Evolutionary conservation across 2,888 invertebrate genomes (phyloP), one percentile per base, ranked within the genome.

Genomic region (Sarcophaga subvicina): DNA sequence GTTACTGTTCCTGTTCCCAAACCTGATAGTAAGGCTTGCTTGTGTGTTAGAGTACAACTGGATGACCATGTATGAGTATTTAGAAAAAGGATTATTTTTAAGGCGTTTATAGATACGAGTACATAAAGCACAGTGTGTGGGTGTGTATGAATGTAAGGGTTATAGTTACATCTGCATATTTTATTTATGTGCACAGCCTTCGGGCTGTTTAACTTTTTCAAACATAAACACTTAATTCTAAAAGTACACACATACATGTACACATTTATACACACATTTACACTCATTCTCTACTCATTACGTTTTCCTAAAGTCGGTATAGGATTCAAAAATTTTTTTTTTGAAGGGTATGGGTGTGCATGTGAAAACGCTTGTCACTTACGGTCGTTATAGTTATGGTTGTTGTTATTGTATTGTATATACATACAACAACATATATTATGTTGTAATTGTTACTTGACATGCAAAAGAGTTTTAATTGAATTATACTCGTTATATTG

Each of bases 391-490:
- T 20, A 12, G 59, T 62, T 14, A 11, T 66, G 45, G 73, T 69
- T 78, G 69, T 66, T 66, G 81, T 45, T 77, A 77, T 76, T 69
- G 72, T 75, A 64, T 70, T 79, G 67, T 80, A 20, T 80, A 70
- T 75, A 54, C 17, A 54, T 14, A 17, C 17, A 54, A 14, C 17
- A 17, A 14, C 17, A 17, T 54, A 54, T 17, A 54, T 89, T 91
- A 90, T 88, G 90, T 89, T 89, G 90, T 92, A 92, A 92, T 92
- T 92, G 92, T 90, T 89, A 91, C 90, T 91, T 92, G 90, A 90
- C 92, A 91, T 92, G 91, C 92, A 88, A 92, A 92, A 92, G 92
- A 92, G 91, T 92, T 92, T 92, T 92, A 92, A 92, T 92, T 92
- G 92, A 92, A 92, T 92, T 92, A 92, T 92, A 91, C 91, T 90